Evolutionary conservation across 2,888 invertebrate genomes (phyloP), one percentile per base, ranked within the genome.

Genomic region (Eurytoma adleriae): DNA sequence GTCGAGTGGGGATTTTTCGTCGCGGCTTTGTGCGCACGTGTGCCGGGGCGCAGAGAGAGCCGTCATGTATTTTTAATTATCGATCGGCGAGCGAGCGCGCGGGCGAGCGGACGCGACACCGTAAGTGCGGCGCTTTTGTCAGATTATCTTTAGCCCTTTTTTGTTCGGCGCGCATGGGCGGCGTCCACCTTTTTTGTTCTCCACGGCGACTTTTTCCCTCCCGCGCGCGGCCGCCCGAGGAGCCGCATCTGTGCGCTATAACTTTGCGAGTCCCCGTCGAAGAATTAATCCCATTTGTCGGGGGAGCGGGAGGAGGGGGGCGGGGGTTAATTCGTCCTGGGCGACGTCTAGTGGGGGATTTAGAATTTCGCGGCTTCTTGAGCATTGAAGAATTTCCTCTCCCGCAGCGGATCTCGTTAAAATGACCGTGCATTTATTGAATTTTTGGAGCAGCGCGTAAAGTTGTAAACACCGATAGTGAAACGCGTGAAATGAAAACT

Each of bases 21-120:
- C 75, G 27, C 48, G 59, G 78, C 50, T 18, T 48, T 69, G 50
- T 18, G 16, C 20, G n/a, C 75, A n/a, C 57, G 40, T 56, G 57
- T 27, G 52, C 40, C 40, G 59, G 14, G 16, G n/a, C 16, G n/a
- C n/a, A 56, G 14, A 27, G 14, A 50, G 14, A 10, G 70, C 67
- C 48, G 77, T 59, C 74, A 61, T 78, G 80, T 76, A 80, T 80
- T 80, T 80, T 80, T 80, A 76, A 77, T 80, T 77, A 77, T 77
- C 76, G 76, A 80, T 76, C 76, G 79, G 64, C 52, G 50, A 62
- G 59, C 59, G 72, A 64, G 67, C n/a, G 7, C 30, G 56, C 24
- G 54, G 16, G 40, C 62, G 30, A 64, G 62, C 40, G 62, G 30
- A 40, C 30, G 20, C 61, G 61, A 14, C 40, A 40, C 40, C 52